Evolutionary conservation across 2,888 invertebrate species (phyloP).

Genomic region (Hofmannophila pseudospretella): DNA sequence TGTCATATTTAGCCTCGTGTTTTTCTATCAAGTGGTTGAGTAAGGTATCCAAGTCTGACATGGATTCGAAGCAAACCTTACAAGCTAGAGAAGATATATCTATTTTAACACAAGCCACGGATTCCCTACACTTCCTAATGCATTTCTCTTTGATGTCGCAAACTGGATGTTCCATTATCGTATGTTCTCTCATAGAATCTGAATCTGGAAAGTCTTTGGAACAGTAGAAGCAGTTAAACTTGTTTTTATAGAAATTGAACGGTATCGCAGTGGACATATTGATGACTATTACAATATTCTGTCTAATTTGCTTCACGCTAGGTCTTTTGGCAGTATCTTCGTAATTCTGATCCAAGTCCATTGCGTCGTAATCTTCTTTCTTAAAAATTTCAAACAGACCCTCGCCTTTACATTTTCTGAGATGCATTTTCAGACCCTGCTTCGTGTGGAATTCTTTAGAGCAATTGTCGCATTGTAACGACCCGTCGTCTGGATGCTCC

Average conservation of each 20-base stretch:
- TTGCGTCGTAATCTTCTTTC: constrained; percentile 46
- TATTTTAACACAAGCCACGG: constrained; percentile 66
- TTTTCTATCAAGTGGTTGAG: constrained; percentile 59
- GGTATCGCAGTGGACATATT: constrained; percentile 72
- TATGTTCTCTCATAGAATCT: constrained; percentile 58
- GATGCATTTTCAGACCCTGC: constrained; percentile 62
- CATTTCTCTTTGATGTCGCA: constrained; percentile 63
- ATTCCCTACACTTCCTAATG: constrained; percentile 62
- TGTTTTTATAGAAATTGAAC: constrained; percentile 68
- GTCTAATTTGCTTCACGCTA: constrained; percentile 61
- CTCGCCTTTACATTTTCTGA: constrained; percentile 52
- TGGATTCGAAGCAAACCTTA: constrained; percentile 59
- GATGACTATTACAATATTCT: constrained; percentile 60
- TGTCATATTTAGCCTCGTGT: constrained; percentile 63
- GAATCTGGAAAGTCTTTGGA: constrained; percentile 67
- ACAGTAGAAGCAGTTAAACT: constrained; percentile 69
- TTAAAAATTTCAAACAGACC: constrained; percentile 46
- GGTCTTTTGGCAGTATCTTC: constrained; percentile 47
- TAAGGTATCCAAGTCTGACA: constrained; percentile 48
- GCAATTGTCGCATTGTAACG: constrained; percentile 57
- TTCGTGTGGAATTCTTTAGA: constrained; percentile 64
- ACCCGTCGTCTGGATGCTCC: constrained; percentile 64
- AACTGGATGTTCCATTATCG: constrained; percentile 53
- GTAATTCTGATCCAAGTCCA: constrained; percentile 51
- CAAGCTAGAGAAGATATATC: constrained; percentile 60